These are phyloP conservation scores for Volucella bombylans DNA, from an alignment of 2,888 invertebrate genomes.

Conservation along the genomic window DNA sequence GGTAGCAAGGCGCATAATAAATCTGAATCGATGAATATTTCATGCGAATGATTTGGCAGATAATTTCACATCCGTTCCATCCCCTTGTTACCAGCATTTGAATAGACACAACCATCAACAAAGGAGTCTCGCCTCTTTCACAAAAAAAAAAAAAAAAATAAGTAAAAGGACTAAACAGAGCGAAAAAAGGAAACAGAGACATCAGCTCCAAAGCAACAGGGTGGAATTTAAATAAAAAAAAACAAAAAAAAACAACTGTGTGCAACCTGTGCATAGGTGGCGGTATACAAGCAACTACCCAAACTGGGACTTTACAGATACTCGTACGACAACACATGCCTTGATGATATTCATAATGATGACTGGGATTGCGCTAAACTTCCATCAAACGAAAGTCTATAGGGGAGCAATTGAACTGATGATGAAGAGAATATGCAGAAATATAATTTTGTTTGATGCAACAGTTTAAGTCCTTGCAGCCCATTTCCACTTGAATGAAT, in stretches of 20 bases:
- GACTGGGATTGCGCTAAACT: conserved; percentile 32
- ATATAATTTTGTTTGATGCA: conserved; percentile 33
- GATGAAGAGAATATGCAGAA: not conserved
- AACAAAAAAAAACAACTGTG: not conserved
- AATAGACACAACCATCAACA: not conserved
- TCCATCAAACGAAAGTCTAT: conserved; percentile 27
- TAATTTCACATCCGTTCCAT: conserved; percentile 74
- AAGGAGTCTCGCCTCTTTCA: conserved; percentile 7
- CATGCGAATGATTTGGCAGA: conserved; percentile 77
- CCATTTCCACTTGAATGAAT: conserved; percentile 62
- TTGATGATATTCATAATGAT: conserved; percentile 51
- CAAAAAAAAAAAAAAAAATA: not conserved
- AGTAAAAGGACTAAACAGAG: conserved; percentile 17
- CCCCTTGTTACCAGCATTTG: conserved; percentile 26
- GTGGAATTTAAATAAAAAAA: not conserved
- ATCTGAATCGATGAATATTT: conserved; percentile 78
- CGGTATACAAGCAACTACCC: not conserved
- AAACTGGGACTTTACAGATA: conserved; percentile 7
- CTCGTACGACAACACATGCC: conserved; percentile 17
- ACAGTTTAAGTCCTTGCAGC: conserved; percentile 51
- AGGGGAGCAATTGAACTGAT: too few species aligned
- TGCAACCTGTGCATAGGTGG: not conserved
- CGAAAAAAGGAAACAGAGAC: conserved; percentile 6
- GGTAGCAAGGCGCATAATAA: conserved; percentile 68
- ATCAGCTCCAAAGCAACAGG: conserved; percentile 18